A percentile compares a stretch with the other conserved stretches of the same genome.
These are phyloP conservation scores for Turdus rufiventris DNA, from an alignment of 2,113 vertebrate genomes.

Conservation along the genomic window DNA sequence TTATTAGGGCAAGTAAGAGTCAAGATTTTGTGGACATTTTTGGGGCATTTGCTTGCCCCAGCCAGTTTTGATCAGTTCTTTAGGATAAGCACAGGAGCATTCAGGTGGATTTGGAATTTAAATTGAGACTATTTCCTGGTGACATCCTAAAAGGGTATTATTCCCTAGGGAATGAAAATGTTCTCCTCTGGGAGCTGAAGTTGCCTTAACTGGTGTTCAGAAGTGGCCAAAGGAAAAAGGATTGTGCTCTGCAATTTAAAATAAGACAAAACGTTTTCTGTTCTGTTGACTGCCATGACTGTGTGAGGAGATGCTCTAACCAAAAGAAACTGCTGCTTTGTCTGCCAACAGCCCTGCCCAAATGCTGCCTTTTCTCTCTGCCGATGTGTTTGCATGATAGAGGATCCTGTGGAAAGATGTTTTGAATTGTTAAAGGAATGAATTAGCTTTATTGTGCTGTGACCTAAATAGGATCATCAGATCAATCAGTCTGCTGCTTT, in stretches of 20 bases:
- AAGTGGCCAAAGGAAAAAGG: neutral
- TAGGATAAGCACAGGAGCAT: neutral
- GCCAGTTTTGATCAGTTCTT: neutral
- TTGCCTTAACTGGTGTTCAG: neutral
- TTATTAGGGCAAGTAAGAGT: neutral
- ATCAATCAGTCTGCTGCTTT: slow-evolving; percentile 56
- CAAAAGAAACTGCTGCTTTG: slow-evolving; percentile 22
- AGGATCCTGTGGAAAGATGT: slow-evolving; percentile 48
- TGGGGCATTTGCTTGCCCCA: neutral
- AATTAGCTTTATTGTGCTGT: slow-evolving; percentile 62
- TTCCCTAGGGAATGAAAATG: neutral
- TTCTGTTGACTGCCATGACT: neutral
- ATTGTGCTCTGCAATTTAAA: neutral
- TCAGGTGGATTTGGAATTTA: neutral
- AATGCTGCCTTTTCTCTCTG: slow-evolving; percentile 16
- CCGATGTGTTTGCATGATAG: slow-evolving; percentile 50
- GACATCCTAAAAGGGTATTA: neutral
- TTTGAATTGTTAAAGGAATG: slow-evolving; percentile 61
- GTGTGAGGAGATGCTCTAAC: neutral
- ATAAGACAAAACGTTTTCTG: neutral
- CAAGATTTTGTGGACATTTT: neutral
- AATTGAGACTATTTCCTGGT: neutral
- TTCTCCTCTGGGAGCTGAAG: neutral
- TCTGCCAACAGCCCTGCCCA: neutral
- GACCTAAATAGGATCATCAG: slow-evolving; percentile 66